Base-by-base conservation (phyloP, 1,140 invertebrate species). In the Saxidomus purpurata region DNA sequence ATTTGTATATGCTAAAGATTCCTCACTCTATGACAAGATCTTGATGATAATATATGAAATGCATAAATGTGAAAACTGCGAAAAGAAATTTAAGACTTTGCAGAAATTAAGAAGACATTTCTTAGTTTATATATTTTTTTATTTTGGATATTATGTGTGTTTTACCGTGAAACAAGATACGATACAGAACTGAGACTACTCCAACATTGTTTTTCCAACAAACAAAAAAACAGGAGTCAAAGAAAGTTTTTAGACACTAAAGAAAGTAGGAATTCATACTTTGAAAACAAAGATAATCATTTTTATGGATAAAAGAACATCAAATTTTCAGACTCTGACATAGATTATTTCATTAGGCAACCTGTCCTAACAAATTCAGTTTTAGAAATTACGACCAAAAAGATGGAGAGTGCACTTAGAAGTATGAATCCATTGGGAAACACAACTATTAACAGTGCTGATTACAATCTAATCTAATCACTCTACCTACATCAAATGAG, bases 141-240 rank as follows among this genome's bases (percentile, higher is more conserved):
- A 40, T 25, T 77, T 77, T 77, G 74, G 74, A 40, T 22, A 43
- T 77, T 77, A 77, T 77, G 36, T 38, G 36, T 77, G 74, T n/a
- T 28, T 77, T 9, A 77, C 40, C 47, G 74, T 43, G 38, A 77
- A 77, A 28, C 15, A 43, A 77, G 17, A 31, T 77, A 40, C 40
- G 36, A 77, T 40, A 40, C 19, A 28, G 43, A 77, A 77, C 74
- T 77, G 40, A 77, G 40, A 77, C 38, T 77, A 28, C 15, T 77
- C 13, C 11, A 77, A 77, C 74, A 47, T 47, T 28, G 34, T 43
- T 77, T 77, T 47, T 77, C 74, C 6, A n/a, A 77, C 15, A 77
- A 47, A 9, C 74, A 77, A 19, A 77, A 77, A n/a, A n/a, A n/a
- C n/a, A n/a, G 36, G 36, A 25, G 3, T 31, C 69, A 31, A 34